These are phyloP conservation scores for Yponomeuta malinellus DNA, from an alignment of 2,888 invertebrate genomes.

Conservation along the genomic window DNA sequence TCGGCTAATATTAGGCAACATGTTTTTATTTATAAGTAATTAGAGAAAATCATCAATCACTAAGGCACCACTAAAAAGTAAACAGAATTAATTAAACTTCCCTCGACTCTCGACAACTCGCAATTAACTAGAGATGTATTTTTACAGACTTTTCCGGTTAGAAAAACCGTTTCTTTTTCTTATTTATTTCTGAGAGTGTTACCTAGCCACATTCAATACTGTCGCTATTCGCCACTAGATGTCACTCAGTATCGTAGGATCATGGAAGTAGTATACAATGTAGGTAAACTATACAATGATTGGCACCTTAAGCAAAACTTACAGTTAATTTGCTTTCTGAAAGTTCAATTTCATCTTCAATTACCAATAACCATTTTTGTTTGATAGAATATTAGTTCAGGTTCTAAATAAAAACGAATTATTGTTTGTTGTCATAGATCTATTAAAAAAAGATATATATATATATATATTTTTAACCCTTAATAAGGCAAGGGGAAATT, in stretches of 20 bases:
- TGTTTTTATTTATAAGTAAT: not conserved
- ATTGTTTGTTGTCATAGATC: too few species aligned
- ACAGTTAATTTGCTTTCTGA: too few species aligned
- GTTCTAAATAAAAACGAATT: too few species aligned
- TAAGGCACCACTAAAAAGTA: slow-evolving; percentile 9
- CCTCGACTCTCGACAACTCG: slow-evolving; percentile 12
- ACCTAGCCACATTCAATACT: not conserved
- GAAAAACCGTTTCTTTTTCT: not conserved
- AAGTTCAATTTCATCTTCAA: too few species aligned
- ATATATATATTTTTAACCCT: too few species aligned
- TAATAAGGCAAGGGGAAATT: too few species aligned
- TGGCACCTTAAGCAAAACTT: too few species aligned
- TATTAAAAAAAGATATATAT: too few species aligned
- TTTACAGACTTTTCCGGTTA: not conserved
- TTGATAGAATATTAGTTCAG: too few species aligned
- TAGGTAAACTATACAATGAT: too few species aligned
- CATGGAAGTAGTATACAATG: too few species aligned
- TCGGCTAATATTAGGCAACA: not conserved
- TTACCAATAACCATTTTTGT: too few species aligned
- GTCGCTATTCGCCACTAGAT: not conserved
- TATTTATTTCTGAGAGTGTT: not conserved
- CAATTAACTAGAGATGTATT: slow-evolving; percentile 13
- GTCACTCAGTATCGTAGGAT: not conserved
- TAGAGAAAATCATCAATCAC: not conserved
- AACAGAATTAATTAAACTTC: slow-evolving; percentile 16